A percentile compares a stretch with the other conserved stretches of the same genome.
Evolutionary conservation across 2,888 invertebrate species (phyloP).

Genomic region (Tachina lurida): DNA sequence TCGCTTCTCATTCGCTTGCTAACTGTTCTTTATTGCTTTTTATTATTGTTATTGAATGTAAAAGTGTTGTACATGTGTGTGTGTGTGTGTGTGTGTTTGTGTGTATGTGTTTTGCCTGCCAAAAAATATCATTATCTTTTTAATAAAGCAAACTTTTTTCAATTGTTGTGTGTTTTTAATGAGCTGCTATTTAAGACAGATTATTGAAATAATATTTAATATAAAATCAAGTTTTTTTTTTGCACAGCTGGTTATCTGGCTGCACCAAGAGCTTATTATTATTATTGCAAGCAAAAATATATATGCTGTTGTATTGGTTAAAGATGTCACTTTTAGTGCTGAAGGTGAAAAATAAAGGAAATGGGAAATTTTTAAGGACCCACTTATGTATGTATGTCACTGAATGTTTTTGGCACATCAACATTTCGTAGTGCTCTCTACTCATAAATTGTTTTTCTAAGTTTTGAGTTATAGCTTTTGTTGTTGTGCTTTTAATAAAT

Average conservation of each 20-base stretch:
- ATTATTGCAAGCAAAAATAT: not conserved
- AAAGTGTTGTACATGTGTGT: constrained; percentile 32
- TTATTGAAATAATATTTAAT: constrained; percentile 57
- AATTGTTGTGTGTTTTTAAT: constrained; percentile 65
- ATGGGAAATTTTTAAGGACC: too few species aligned
- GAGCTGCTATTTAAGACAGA: constrained; percentile 54
- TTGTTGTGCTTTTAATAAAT: too few species aligned
- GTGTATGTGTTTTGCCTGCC: not conserved
- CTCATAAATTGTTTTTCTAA: too few species aligned
- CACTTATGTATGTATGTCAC: too few species aligned
- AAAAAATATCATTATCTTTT: constrained; percentile 58
- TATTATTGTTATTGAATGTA: constrained; percentile 8
- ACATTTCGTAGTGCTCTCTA: too few species aligned
- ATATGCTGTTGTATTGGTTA: too few species aligned
- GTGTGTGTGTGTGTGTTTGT: not conserved
- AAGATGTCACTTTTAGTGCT: too few species aligned
- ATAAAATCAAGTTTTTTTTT: constrained; percentile 44
- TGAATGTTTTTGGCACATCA: too few species aligned
- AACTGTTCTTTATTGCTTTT: not conserved
- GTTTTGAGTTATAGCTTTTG: too few species aligned
- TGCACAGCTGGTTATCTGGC: constrained; percentile 29
- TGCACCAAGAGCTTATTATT: not conserved
- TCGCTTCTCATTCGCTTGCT: not conserved
- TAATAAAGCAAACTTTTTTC: constrained; percentile 65
- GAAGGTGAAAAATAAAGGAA: too few species aligned